A percentile compares a stretch with the other conserved stretches of the same genome.
phyloP scores from a whole-genome alignment of 2,797 vertebrate species.

The Anas acuta region DNA sequence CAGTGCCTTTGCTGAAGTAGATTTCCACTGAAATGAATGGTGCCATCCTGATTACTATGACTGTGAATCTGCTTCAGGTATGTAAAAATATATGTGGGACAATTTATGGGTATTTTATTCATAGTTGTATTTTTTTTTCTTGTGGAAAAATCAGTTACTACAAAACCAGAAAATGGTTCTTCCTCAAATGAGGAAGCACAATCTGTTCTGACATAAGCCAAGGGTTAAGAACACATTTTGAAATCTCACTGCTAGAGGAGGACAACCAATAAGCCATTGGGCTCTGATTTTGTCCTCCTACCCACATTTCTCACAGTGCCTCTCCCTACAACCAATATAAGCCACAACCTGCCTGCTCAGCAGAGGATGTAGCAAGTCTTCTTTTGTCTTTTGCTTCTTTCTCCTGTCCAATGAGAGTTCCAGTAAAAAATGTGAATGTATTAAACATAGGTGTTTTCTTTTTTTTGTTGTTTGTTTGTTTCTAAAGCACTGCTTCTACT shows the following conservation, averaged over 20 bases:
- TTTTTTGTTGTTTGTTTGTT: background rate
- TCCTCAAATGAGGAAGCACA: background rate
- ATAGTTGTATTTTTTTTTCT: background rate
- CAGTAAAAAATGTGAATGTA: background rate
- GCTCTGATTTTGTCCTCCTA: background rate
- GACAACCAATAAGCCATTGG: background rate
- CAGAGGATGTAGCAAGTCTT: background rate
- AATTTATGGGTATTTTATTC: background rate
- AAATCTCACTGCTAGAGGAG: background rate
- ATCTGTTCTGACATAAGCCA: background rate
- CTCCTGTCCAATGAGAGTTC: background rate
- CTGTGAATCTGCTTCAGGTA: background rate
- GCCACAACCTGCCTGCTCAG: background rate
- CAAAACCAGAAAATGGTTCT: background rate
- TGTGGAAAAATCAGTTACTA: background rate
- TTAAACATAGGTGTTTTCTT: background rate
- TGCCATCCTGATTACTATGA: background rate
- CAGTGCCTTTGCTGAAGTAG: background rate
- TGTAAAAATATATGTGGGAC: background rate
- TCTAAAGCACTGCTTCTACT: background rate
- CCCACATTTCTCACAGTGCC: background rate
- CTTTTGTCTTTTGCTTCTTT: background rate
- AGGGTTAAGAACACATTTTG: background rate
- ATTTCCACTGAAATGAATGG: background rate
- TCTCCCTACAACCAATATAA: background rate